Evolutionary conservation across 2,797 vertebrate genomes (phyloP).

Genomic region (Lemur catta): DNA sequence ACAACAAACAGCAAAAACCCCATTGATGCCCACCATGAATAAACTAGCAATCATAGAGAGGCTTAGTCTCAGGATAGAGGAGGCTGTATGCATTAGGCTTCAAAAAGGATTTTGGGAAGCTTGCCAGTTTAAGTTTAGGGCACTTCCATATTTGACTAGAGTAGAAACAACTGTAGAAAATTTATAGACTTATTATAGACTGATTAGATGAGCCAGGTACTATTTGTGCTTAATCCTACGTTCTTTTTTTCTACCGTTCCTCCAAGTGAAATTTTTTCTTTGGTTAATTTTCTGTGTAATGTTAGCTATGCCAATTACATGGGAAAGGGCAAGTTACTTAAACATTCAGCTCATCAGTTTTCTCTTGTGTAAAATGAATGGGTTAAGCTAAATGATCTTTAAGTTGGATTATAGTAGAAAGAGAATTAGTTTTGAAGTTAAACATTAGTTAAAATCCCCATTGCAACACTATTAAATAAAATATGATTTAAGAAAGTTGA

Average conservation of each 20-base stretch:
- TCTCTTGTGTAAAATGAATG: constrained; percentile 35
- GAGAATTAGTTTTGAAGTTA: constrained; percentile 45
- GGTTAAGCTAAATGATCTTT: constrained; percentile 40
- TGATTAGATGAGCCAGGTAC: neutral
- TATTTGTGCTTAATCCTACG: neutral
- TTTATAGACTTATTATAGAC: neutral
- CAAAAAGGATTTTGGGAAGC: neutral
- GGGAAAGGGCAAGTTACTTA: constrained; percentile 38
- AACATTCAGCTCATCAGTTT: constrained; percentile 1
- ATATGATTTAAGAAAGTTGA: constrained; percentile 36
- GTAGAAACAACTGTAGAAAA: neutral
- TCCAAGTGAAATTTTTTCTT: neutral
- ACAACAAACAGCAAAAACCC: neutral
- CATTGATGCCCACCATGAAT: neutral
- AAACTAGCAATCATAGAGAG: neutral
- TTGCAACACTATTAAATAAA: constrained; percentile 41
- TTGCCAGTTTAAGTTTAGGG: neutral
- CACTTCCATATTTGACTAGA: neutral
- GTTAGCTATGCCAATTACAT: neutral
- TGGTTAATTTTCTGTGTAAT: constrained; percentile 24
- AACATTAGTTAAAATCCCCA: constrained; percentile 31
- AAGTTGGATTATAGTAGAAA: neutral
- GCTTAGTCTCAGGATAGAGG: neutral
- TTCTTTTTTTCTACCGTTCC: neutral
- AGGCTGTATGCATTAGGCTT: neutral